Evolutionary conservation across 1,140 invertebrate species (phyloP), one percentile per base, ranked within the genome.

Genomic region (Anadara kagoshimensis): DNA sequence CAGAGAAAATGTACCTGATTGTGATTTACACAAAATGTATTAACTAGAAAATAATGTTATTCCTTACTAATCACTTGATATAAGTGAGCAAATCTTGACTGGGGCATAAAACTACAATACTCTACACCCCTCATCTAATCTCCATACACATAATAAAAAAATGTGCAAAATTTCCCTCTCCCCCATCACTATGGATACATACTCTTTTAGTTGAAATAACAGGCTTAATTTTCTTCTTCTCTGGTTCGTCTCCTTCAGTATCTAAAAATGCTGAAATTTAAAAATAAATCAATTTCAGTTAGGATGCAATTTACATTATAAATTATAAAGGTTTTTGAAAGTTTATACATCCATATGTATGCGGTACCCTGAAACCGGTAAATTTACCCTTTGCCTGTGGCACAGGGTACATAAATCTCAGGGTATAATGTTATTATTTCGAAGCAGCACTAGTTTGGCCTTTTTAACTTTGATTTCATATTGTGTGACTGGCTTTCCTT

Each of bases 171-270:
- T 36, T 7, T 36, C 2, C 5, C 20, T 51, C 20, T 51, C 49
- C 5, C 18, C n/a, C n/a, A 49, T 49, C 0, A 7, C 18, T 51
- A 57, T 5, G 22, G 8, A 36, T 36, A 71, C 67, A 66, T 73
- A 86, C 85, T 71, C 81, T 79, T 76, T 81, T 86, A 44, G 84
- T 84, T 11, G 85, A 78, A 20, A 86, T 78, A 20, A 84, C 78
- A 22, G 80, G 69, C 41, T 78, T 78, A 29, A 75, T 78, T 26
- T 79, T 78, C 56, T 70, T 69, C 51, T 76, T 75, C 11, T 76
- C 53, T 43, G 74, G 70, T 51, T 77, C 75, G 24, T 78, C 59
- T 49, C 77, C 77, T 22, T 75, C 73, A 44, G 81, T 81, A 36
- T 85, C 83, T 49, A 81, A 75, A 64, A 86, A 86, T 43, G 85